Evolutionary conservation across 2,888 invertebrate species (phyloP).

Genomic region (Augiades crinisus): DNA sequence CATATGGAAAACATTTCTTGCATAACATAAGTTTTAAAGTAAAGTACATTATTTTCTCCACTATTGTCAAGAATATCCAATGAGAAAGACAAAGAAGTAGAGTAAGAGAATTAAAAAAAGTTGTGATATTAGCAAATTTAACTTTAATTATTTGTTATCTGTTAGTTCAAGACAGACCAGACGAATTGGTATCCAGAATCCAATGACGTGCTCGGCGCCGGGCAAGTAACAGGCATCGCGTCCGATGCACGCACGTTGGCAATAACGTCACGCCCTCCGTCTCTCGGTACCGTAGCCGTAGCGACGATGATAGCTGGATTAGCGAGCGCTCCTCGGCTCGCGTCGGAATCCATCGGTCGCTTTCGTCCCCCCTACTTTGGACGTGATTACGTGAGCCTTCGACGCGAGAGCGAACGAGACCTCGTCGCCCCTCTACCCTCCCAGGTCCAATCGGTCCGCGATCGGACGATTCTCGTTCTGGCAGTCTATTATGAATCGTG

Average conservation of each 20-base stretch:
- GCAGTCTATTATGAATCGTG: slow-evolving; percentile 62
- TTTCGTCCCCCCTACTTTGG: slow-evolving; percentile 52
- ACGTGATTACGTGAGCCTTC: slow-evolving; percentile 54
- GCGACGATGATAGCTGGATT: slow-evolving; percentile 57
- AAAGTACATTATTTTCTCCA: no score
- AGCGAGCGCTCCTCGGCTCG: slow-evolving; percentile 52
- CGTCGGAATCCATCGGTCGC: slow-evolving; percentile 55
- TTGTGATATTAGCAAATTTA: no score
- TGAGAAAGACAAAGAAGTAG: no score
- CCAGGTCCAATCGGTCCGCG: slow-evolving; percentile 46
- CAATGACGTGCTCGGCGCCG: slow-evolving; percentile 17
- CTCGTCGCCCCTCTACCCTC: slow-evolving; percentile 45
- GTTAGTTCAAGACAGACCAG: no score
- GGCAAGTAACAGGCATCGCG: slow-evolving; percentile 25
- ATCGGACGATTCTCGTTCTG: slow-evolving; percentile 32
- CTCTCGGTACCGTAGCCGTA: slow-evolving; percentile 39
- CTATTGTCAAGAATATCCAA: no score
- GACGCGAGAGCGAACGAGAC: slow-evolving; percentile 44
- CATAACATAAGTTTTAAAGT: no score
- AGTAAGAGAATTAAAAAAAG: no score
- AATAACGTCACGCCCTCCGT: slow-evolving; percentile 38
- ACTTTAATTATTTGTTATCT: no score
- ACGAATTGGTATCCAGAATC: background rate
- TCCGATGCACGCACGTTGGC: slow-evolving; percentile 31
- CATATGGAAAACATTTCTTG: no score